A percentile compares a stretch with the other conserved stretches of the same genome.
Evolutionary conservation across 2,888 invertebrate species (phyloP).

Genomic region (Disparrhopalites patrizii): DNA sequence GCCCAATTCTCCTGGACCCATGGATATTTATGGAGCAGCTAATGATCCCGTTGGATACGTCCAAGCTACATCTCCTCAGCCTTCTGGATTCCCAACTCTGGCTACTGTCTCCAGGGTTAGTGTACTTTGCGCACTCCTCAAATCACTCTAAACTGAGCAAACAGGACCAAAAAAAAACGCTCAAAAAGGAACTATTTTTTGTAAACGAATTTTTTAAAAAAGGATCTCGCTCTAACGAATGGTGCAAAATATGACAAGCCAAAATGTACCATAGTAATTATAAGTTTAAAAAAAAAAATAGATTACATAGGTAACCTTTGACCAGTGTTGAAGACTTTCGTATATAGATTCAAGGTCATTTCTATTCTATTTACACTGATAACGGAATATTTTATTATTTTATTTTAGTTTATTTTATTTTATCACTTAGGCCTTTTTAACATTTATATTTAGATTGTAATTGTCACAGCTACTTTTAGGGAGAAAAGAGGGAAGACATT

Average conservation of each 20-base stretch:
- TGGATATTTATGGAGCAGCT: slow-evolving; percentile 90
- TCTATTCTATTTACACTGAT: neutral
- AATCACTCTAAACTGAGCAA: slow-evolving; percentile 45
- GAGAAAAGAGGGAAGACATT: too few relatives aligned
- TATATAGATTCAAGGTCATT: neutral
- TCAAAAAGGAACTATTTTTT: neutral
- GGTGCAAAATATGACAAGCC: too few relatives aligned
- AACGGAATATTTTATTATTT: neutral
- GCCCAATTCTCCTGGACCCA: slow-evolving; percentile 87
- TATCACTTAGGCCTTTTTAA: neutral
- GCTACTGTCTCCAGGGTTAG: slow-evolving; percentile 60
- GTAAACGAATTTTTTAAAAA: too few relatives aligned
- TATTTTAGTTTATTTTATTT: neutral
- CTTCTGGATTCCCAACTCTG: slow-evolving; percentile 89
- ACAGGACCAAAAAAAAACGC: neutral
- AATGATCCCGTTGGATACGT: slow-evolving; percentile 67
- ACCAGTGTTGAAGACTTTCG: neutral
- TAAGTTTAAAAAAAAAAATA: too few relatives aligned
- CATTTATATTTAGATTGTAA: neutral
- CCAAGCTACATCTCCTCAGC: slow-evolving; percentile 94
- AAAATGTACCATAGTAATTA: neutral
- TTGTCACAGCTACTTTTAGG: too few relatives aligned
- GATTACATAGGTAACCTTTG: neutral
- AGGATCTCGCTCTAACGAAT: too few relatives aligned
- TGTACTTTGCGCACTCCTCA: slow-evolving; percentile 47